Evolutionary conservation across 2,888 invertebrate genomes (phyloP).

Genomic region (Miltochrista miniata): DNA sequence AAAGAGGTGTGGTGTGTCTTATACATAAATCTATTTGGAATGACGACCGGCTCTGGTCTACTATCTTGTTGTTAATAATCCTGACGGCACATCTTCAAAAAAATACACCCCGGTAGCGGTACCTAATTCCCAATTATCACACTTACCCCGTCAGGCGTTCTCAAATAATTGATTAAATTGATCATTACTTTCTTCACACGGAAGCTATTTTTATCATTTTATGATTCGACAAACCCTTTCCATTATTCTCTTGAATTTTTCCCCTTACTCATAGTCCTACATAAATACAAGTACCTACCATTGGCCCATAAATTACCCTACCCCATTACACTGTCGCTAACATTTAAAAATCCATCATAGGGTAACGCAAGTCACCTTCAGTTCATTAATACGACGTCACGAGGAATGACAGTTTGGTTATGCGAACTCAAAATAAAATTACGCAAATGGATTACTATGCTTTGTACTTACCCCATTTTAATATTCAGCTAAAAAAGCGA

Average conservation of each 20-base stretch:
- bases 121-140: no score
- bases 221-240: neutral
- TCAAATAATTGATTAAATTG: no score
- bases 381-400: constrained; percentile 73
- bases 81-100: no score
- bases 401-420: constrained; percentile 71
- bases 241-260: constrained; percentile 4
- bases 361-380: constrained; percentile 68
- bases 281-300: constrained; percentile 10
- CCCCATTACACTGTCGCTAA: constrained; percentile 62
- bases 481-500: constrained; percentile 37
- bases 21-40: no score
- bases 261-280: constrained; percentile 4
- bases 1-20: no score
- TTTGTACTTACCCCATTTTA: constrained; percentile 40
- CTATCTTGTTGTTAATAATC: no score
- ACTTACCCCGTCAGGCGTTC: no score
- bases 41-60: no score
- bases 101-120: no score
- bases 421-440: constrained; percentile 74
- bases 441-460: constrained; percentile 59
- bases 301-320: constrained; percentile 62
- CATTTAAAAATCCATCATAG: constrained; percentile 79
- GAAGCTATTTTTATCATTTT: no score
- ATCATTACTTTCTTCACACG: no score